Percentiles rank a stretch among this genome's conserved stretches.
Conservation (phyloP, 1,140 invertebrate species). For the Philaenus spumarius region DNA sequence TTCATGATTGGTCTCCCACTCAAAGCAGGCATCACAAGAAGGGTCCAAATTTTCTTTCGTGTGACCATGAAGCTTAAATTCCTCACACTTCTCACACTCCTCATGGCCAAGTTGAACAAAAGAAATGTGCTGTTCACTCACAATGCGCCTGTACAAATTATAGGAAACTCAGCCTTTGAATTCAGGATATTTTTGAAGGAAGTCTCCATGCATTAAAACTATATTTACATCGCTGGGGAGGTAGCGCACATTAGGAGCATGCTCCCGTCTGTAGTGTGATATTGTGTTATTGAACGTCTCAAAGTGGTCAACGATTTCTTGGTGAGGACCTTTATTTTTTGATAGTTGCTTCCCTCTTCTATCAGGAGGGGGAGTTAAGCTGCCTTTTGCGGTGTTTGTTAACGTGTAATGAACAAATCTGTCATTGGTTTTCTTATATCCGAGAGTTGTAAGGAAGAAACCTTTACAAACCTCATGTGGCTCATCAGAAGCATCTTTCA, state of each 20-base stretch:
- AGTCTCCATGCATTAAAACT: constrained; percentile 25
- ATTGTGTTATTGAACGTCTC: constrained; percentile 22
- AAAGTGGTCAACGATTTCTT: constrained; percentile 18
- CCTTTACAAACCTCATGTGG: constrained; percentile 21
- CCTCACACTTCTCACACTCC: too few species aligned
- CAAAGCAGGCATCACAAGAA: not conserved
- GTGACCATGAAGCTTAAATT: constrained; percentile 12
- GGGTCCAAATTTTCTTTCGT: constrained; percentile 12
- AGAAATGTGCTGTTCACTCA: constrained; percentile 19
- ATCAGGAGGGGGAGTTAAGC: not conserved
- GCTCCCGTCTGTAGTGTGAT: constrained; percentile 23
- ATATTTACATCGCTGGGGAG: constrained; percentile 23
- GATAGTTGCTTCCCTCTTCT: constrained; percentile 6
- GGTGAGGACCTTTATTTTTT: constrained; percentile 1
- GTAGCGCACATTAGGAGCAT: too few species aligned
- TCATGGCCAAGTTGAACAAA: constrained; percentile 20
- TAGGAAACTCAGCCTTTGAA: constrained; percentile 21
- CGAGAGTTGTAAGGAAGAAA: constrained; percentile 13
- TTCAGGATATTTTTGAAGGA: constrained; percentile 17
- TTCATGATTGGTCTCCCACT: constrained; percentile 4
- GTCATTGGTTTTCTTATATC: constrained; percentile 10
- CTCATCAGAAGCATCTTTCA: too few species aligned
- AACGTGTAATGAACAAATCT: constrained; percentile 10
- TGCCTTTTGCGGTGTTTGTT: not conserved
- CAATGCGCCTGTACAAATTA: constrained; percentile 18